Percentiles rank a stretch among this genome's conserved stretches.
Evolutionary conservation across 2,888 invertebrate species (phyloP).

Genomic region (Trichogramma dendrolimi): DNA sequence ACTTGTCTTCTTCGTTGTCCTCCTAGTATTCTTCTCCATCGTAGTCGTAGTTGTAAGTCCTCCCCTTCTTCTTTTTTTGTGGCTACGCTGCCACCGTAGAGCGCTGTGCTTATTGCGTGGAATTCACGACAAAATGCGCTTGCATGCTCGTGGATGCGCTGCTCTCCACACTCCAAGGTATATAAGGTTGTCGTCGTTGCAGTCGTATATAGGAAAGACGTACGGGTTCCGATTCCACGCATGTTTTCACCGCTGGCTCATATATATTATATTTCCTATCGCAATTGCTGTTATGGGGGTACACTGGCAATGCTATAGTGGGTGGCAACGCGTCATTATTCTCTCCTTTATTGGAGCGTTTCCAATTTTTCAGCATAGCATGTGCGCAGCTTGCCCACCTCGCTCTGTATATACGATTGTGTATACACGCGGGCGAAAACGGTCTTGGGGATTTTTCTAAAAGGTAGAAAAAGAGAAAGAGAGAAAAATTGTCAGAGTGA

Average conservation of each 20-base stretch:
- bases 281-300: neutral
- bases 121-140: slow-evolving; percentile 7
- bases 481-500: slow-evolving; percentile 5
- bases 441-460: slow-evolving; percentile 4
- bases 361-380: neutral
- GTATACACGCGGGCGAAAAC: neutral
- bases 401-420: neutral
- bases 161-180: neutral
- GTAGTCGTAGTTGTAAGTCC: neutral
- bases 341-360: neutral
- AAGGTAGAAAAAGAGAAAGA: neutral
- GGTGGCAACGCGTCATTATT: neutral
- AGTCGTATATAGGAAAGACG: neutral
- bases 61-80: slow-evolving; percentile 6
- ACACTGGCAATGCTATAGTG: too few species aligned
- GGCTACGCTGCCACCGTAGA: neutral
- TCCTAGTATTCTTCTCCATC: too few species aligned
- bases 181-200: neutral
- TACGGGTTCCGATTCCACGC: too few species aligned
- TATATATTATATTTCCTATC: neutral
- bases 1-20: neutral
- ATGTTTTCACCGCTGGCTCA: too few species aligned
- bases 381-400: neutral
- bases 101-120: slow-evolving; percentile 18
- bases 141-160: neutral